Evolutionary conservation across 2,797 vertebrate species (phyloP).

Genomic region (Cuniculus paca): DNA sequence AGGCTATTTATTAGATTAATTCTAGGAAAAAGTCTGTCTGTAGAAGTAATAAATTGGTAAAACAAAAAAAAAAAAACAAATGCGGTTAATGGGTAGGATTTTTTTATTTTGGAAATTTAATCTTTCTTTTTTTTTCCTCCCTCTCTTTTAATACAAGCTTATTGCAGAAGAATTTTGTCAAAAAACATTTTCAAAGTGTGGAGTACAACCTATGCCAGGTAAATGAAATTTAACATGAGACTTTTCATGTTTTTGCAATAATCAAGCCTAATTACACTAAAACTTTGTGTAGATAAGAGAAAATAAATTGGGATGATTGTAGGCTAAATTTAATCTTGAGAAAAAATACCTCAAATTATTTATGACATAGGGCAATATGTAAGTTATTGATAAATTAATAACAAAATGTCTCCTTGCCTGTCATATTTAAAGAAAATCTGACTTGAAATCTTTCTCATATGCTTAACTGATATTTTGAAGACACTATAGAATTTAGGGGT

Average conservation of each 20-base stretch:
- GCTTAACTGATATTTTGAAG: constrained; percentile 37
- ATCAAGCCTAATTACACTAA: neutral
- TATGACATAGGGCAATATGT: neutral
- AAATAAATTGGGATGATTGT: neutral
- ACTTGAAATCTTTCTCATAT: constrained; percentile 53
- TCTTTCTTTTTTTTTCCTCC: constrained; percentile 31
- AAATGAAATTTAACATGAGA: constrained; percentile 69
- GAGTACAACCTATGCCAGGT: constrained; percentile 90
- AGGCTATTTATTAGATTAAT: neutral
- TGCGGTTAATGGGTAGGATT: neutral
- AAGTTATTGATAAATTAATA: constrained; percentile 41
- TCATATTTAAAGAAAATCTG: constrained; percentile 58
- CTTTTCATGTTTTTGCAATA: constrained; percentile 64
- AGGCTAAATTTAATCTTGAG: constrained; percentile 53
- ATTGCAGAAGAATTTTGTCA: constrained; percentile 98
- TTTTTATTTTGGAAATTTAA: constrained; percentile 39
- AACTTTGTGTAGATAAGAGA: neutral
- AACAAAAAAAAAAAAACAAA: constrained; percentile 4
- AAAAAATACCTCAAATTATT: constrained; percentile 30
- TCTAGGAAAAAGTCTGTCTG: neutral
- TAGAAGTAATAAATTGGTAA: constrained; percentile 40
- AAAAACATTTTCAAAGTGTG: constrained; percentile 91
- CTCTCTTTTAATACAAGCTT: constrained; percentile 89
- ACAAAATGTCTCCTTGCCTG: neutral
- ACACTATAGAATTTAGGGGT: neutral